These are phyloP conservation scores for Dysmachus trigonus DNA, from an alignment of 2,888 invertebrate species.

Conservation along the genomic window DNA sequence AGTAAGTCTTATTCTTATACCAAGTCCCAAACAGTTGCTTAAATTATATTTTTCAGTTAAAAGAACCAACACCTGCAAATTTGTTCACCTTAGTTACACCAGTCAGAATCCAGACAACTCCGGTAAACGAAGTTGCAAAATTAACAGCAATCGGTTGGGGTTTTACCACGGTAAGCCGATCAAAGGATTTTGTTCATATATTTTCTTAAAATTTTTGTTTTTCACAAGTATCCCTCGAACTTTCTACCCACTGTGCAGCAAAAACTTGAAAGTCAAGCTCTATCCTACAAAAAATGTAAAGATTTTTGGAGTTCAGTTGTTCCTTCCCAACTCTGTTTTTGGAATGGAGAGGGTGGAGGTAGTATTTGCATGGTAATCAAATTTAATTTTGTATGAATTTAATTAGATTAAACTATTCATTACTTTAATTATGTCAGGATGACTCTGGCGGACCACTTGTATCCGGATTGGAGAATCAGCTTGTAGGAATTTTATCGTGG, in stretches of 20 bases:
- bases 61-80: neutral
- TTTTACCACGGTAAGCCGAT: neutral
- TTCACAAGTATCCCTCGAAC: neutral
- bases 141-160: neutral
- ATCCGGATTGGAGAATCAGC: neutral
- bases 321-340: neutral
- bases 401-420: neutral
- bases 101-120: neutral
- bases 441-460: neutral
- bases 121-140: neutral
- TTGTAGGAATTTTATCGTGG: neutral
- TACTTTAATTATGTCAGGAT: neutral
- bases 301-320: neutral
- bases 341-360: neutral
- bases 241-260: neutral
- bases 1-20: neutral
- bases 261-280: neutral
- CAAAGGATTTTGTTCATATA: neutral
- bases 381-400: neutral
- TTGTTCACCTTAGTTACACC: neutral
- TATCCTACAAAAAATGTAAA: neutral
- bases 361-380: neutral
- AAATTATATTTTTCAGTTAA: neutral
- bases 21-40: neutral
- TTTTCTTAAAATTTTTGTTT: neutral